Conservation (phyloP, 2,888 invertebrate genomes). For the Lymantria dispar region DNA sequence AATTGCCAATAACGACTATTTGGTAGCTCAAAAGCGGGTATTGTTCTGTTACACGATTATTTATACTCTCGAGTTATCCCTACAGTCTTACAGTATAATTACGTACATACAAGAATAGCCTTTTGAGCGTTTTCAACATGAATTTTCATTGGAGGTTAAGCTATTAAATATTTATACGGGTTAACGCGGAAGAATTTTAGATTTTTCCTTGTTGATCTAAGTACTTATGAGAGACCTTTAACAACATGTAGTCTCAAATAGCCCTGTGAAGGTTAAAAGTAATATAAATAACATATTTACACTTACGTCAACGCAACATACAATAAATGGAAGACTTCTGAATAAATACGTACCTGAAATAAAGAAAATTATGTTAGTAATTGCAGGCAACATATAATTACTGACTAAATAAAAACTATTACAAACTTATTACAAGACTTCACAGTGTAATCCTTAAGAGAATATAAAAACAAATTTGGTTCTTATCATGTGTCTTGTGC, state of each 20-base stretch:
- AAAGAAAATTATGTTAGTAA: constrained; percentile 13
- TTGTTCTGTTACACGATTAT: too few relatives aligned
- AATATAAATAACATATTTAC: constrained; percentile 14
- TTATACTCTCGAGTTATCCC: too few relatives aligned
- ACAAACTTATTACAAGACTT: too few relatives aligned
- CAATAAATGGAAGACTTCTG: constrained; percentile 10
- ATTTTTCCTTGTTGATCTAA: constrained; percentile 14
- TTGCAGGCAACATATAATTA: not conserved
- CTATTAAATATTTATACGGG: constrained; percentile 2
- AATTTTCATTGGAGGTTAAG: constrained; percentile 1
- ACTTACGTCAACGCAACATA: constrained; percentile 25
- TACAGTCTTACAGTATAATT: constrained; percentile 8
- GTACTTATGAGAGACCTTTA: constrained; percentile 13
- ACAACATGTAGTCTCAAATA: constrained; percentile 4
- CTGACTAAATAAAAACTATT: too few relatives aligned
- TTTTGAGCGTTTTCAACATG: not conserved
- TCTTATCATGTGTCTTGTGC: too few relatives aligned
- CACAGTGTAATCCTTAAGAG: too few relatives aligned
- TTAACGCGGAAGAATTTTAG: constrained; percentile 7
- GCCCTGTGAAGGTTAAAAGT: constrained; percentile 10
- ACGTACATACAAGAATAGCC: not conserved
- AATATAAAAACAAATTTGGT: too few relatives aligned
- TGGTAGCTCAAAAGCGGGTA: too few relatives aligned
- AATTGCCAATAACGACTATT: too few relatives aligned
- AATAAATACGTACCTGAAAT: constrained; percentile 35